phyloP scores from a whole-genome alignment of 2,113 vertebrate genomes.

The Pelvicachromis taeniatus region DNA sequence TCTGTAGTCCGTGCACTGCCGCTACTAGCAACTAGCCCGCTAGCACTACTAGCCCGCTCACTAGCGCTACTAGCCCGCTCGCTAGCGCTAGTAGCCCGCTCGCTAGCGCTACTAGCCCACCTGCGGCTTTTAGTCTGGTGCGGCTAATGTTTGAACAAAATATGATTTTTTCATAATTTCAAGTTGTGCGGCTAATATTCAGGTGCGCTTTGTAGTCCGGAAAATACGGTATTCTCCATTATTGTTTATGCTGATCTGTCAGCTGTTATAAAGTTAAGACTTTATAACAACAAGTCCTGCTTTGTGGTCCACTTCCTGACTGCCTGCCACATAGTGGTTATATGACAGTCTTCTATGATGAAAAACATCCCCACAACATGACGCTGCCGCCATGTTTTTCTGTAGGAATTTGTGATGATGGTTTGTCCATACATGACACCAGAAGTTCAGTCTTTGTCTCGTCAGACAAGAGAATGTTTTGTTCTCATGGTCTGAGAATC shows the following conservation, averaged over 20 bases:
- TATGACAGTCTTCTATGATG: background rate
- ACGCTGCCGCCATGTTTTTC: background rate
- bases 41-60: too few relatives aligned
- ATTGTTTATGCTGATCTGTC: background rate
- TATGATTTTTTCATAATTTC: too few relatives aligned
- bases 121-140: too few relatives aligned
- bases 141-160: too few relatives aligned
- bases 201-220: too few relatives aligned
- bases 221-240: too few relatives aligned
- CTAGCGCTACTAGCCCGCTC: too few relatives aligned
- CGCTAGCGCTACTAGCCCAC: too few relatives aligned
- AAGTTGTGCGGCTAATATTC: too few relatives aligned
- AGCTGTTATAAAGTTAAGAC: background rate
- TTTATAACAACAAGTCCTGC: background rate
- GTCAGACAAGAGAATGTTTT: background rate
- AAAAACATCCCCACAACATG: background rate
- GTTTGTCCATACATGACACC: background rate
- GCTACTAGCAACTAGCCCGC: too few relatives aligned
- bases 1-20: too few relatives aligned
- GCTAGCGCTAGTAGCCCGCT: too few relatives aligned
- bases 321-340: background rate
- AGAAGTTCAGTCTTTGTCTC: background rate
- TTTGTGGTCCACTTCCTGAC: background rate
- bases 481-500: background rate
- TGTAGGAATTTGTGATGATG: background rate